These are phyloP conservation scores for Masticophis lateralis DNA, from an alignment of 2,797 vertebrate genomes.

Conservation along the genomic window DNA sequence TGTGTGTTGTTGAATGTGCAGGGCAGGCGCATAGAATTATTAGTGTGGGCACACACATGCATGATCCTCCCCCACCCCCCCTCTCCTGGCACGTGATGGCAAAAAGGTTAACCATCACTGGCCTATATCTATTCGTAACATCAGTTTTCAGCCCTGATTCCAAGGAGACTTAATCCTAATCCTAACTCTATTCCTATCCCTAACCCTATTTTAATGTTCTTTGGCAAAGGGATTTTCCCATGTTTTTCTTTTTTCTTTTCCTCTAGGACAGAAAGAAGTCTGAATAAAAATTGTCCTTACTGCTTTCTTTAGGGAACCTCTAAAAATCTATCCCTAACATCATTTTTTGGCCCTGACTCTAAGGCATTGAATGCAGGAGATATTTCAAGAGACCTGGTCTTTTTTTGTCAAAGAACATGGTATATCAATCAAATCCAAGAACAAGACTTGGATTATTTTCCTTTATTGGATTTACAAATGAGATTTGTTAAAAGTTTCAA, in stretches of 20 bases:
- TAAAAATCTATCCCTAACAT: not conserved
- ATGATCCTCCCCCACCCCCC: no score
- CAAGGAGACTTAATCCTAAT: not conserved
- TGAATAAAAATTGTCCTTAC: not conserved
- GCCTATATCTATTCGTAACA: not conserved
- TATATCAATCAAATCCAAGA: no score
- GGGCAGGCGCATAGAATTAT: no score
- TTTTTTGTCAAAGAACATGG: not conserved
- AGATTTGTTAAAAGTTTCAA: no score
- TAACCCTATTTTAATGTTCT: not conserved
- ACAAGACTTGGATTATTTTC: no score
- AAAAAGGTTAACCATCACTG: no score
- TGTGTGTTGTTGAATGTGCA: no score
- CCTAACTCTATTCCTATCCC: not conserved
- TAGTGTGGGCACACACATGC: fast-evolving
- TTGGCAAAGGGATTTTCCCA: not conserved
- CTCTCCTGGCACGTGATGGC: no score
- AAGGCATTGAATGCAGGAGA: not conserved
- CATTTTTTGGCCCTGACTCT: not conserved
- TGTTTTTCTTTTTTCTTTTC: not conserved
- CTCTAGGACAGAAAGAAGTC: not conserved
- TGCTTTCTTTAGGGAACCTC: not conserved
- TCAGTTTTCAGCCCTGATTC: not conserved
- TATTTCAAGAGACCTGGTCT: not conserved
- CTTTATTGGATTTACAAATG: no score